These are phyloP conservation scores for Batillaria attramentaria DNA, from an alignment of 1,140 invertebrate species.

Conservation along the genomic window DNA sequence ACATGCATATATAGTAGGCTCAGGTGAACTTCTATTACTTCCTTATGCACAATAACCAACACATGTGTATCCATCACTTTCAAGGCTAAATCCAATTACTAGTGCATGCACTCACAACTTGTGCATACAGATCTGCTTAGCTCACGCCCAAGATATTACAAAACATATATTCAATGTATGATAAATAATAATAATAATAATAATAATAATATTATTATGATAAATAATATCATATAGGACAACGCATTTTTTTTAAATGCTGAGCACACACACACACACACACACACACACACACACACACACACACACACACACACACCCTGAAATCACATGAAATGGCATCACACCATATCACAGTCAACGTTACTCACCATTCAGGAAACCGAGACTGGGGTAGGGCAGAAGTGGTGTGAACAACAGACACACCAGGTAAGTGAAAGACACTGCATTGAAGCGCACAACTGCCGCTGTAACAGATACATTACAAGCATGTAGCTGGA, in stretches of 20 bases:
- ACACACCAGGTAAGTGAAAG: slow-evolving; percentile 86
- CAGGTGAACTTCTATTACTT: no score
- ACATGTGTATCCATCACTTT: no score
- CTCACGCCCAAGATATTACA: no score
- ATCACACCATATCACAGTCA: neutral
- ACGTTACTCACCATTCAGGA: slow-evolving; percentile 78
- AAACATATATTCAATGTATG: no score
- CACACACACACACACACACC: neutral
- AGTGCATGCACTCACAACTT: no score
- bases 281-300: neutral
- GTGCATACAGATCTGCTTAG: no score
- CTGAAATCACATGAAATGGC: neutral
- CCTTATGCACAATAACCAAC: no score
- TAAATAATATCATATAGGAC: no score
- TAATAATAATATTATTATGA: no score
- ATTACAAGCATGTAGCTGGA: slow-evolving; percentile 2
- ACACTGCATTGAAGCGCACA: slow-evolving; percentile 87
- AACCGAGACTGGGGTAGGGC: slow-evolving; percentile 80
- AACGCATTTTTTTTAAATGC: neutral
- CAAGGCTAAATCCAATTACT: no score
- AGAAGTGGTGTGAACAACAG: slow-evolving; percentile 86
- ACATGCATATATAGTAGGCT: no score
- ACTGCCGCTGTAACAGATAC: slow-evolving; percentile 81
- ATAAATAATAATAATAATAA: no score
- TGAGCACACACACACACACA: neutral